Evolutionary conservation across 2,797 vertebrate genomes (phyloP).

Genomic region (Lacerta viridis): DNA sequence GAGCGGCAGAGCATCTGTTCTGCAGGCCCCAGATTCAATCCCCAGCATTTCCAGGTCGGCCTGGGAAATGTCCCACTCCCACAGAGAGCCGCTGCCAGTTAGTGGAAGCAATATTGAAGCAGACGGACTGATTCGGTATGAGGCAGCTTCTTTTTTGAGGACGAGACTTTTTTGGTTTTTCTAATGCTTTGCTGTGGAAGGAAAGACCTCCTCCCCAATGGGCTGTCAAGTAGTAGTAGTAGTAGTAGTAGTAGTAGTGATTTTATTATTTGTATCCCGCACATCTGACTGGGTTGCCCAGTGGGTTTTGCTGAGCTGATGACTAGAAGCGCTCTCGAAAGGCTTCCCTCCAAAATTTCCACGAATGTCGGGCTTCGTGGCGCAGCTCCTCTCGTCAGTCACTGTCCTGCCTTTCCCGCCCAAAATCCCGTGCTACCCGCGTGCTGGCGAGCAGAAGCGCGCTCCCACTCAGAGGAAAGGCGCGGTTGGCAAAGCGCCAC

Average conservation of each 20-base stretch:
- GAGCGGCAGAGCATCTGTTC: too few species aligned
- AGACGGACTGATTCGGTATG: too few species aligned
- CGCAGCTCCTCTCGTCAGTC: neutral
- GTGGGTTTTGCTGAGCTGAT: too few species aligned
- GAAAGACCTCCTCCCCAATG: neutral
- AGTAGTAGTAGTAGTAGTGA: too few species aligned
- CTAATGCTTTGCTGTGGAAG: neutral
- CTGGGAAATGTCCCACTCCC: neutral
- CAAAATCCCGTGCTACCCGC: neutral
- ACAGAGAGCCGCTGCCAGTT: too few species aligned
- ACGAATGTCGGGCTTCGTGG: neutral
- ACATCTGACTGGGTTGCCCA: too few species aligned
- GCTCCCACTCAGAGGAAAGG: neutral
- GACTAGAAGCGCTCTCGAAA: neutral
- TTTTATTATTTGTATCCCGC: too few species aligned
- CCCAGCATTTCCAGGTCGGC: too few species aligned
- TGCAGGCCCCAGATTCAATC: too few species aligned
- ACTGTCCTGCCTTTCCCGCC: neutral
- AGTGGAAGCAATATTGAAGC: too few species aligned
- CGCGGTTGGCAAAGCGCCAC: neutral
- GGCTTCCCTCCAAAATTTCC: neutral
- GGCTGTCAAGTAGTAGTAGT: neutral
- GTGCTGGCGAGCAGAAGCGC: neutral
- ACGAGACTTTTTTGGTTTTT: neutral
- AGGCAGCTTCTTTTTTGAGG: neutral